These are phyloP conservation scores for Serilophus lunatus DNA, from an alignment of 2,113 vertebrate genomes.

Conservation along the genomic window DNA sequence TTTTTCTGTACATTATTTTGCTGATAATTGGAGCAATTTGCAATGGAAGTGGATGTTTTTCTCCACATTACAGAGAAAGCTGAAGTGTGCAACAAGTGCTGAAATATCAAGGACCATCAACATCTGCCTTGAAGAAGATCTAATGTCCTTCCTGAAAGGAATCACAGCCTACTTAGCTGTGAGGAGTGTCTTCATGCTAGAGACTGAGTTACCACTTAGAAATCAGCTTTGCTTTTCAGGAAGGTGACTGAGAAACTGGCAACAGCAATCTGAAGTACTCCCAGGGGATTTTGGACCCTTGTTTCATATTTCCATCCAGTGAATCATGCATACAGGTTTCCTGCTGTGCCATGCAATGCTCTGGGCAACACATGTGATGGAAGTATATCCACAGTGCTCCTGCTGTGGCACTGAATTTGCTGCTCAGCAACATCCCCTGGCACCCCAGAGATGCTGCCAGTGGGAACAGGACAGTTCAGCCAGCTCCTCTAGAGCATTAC, in stretches of 20 bases:
- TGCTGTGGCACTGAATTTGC: not conserved
- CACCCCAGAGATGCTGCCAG: not conserved
- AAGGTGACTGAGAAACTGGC: not conserved
- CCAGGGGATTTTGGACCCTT: not conserved
- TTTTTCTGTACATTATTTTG: conserved; percentile 44
- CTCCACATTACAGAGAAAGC: conserved; percentile 7
- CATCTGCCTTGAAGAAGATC: not conserved
- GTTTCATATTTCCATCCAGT: not conserved
- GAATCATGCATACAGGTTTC: not conserved
- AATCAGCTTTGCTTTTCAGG: not conserved
- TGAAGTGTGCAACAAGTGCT: not conserved
- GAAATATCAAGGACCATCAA: not conserved
- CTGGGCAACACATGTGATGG: not conserved
- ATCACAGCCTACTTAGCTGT: not conserved
- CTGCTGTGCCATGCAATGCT: not conserved
- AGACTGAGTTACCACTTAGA: not conserved
- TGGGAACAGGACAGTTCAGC: not conserved
- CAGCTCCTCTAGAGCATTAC: rapidly evolving
- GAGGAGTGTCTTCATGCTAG: not conserved
- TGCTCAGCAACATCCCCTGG: not conserved
- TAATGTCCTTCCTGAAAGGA: not conserved
- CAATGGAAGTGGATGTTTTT: not conserved
- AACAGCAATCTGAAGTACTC: not conserved
- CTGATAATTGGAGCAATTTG: conserved; percentile 36
- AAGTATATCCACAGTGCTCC: not conserved